A percentile compares a stretch with the other conserved stretches of the same genome.
phyloP scores from a whole-genome alignment of 2,888 invertebrate species.

The Drosophila ezoana region DNA sequence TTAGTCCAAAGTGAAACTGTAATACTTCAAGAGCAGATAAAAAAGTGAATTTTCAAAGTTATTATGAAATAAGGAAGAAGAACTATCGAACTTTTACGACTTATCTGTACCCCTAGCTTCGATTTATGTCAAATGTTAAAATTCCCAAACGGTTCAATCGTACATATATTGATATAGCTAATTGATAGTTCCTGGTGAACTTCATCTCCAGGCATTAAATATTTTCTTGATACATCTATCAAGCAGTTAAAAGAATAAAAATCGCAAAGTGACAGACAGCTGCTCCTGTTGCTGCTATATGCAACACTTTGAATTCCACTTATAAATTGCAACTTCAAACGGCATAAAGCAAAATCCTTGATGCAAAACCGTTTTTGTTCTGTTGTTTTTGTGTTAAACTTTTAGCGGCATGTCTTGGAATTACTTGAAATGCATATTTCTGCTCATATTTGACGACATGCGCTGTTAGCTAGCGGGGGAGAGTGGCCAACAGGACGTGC shows the following conservation, averaged over 20 bases:
- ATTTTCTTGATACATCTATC: too few relatives aligned
- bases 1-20: neutral
- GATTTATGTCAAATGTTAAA: too few relatives aligned
- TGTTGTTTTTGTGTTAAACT: slow-evolving; percentile 27
- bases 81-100: too few relatives aligned
- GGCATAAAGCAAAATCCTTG: slow-evolving; percentile 44
- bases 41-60: too few relatives aligned
- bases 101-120: too few relatives aligned
- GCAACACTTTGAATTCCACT: slow-evolving; percentile 29
- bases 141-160: too few relatives aligned
- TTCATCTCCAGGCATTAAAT: too few relatives aligned
- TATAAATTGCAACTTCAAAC: slow-evolving; percentile 58
- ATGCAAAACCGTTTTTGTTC: slow-evolving; percentile 6
- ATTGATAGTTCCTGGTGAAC: too few relatives aligned
- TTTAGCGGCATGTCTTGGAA: slow-evolving; percentile 39
- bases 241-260: too few relatives aligned
- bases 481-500: neutral
- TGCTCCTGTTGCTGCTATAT: slow-evolving; percentile 20
- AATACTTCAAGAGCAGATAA: neutral
- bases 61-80: too few relatives aligned
- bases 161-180: too few relatives aligned
- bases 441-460: slow-evolving; percentile 70
- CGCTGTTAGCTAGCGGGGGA: slow-evolving; percentile 21
- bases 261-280: neutral
- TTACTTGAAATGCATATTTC: slow-evolving; percentile 55